These are phyloP conservation scores for Cairina moschata DNA, from an alignment of 2,113 vertebrate genomes.

Conservation along the genomic window DNA sequence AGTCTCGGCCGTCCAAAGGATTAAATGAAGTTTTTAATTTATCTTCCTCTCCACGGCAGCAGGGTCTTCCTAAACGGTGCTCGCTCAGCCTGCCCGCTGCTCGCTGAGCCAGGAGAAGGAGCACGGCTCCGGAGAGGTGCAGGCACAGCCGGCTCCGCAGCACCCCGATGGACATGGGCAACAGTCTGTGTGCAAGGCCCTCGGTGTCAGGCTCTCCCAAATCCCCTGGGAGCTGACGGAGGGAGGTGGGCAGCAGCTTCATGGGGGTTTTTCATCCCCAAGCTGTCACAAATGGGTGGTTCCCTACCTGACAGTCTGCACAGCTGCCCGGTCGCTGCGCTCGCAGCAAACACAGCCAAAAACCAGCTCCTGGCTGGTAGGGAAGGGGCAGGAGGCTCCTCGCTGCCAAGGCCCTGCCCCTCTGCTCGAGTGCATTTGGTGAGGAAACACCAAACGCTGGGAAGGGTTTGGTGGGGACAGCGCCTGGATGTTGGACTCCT, in stretches of 20 bases:
- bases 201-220: slow-evolving; percentile 23
- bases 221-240: neutral
- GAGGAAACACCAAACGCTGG: neutral
- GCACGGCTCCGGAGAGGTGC: neutral
- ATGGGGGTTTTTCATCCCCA: neutral
- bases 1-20: slow-evolving; percentile 36
- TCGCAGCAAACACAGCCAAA: accelerated
- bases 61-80: neutral
- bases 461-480: neutral
- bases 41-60: slow-evolving; percentile 19
- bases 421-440: neutral
- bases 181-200: slow-evolving; percentile 27
- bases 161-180: slow-evolving; percentile 48
- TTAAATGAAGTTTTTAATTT: slow-evolving; percentile 52
- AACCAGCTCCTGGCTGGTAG: accelerated
- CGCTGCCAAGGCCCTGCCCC: neutral
- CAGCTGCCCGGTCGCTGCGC: accelerated
- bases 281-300: neutral
- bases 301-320: accelerated
- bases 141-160: neutral
- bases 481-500: neutral
- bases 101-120: accelerated
- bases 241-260: neutral
- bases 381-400: neutral
- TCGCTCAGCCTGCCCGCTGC: neutral